Base-by-base conservation (phyloP, 1,140 invertebrate species). In the Microplitis demolitor region DNA sequence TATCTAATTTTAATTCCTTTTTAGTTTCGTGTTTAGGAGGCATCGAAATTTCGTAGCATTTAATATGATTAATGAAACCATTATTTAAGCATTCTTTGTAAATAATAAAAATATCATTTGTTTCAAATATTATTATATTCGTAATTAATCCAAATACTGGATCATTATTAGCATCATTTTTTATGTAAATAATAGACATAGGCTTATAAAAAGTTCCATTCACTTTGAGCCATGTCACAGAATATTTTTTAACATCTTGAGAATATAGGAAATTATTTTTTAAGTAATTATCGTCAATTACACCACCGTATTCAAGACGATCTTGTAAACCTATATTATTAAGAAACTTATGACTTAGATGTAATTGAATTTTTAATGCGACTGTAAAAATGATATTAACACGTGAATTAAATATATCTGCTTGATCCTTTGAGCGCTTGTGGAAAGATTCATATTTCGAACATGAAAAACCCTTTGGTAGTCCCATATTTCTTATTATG, bases 161-260 rank as follows among this genome's bases (percentile, higher is more conserved):
- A 58, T 58, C 1, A 58, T 58, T 58, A 9, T 54, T 13, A 14
- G 16, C 24, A 58, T 58, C 56, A 58, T 58, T 58, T 58, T 9
- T 24, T 24, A 31, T 58, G 24, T 58, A 58, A 24, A 58, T 4
- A 58, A 9, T 3, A 58, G 31, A 58, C 4, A 5, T 24, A 9
- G 56, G 56, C 24, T 58, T 58, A 58, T 58, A 31, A 31, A 16
- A 4, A 24, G 56, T 58, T 31, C 56, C 56, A 58, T 58, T 58
- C 0, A 58, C 2, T 58, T 58, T 31, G 4, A 58, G 14, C 56
- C 56, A 58, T 9, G 56, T 24, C n/a, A 58, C 24, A 24, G 9
- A 24, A 24, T 93, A 91, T 79, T 96, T 97, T 78, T 97, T 97
- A 8, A 89, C 87, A 45, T 89, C 86, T 92, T 93, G 85, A n/a